These are phyloP conservation scores for Acyrthosiphon pisum DNA, from an alignment of 1,140 invertebrate species.

Conservation along the genomic window DNA sequence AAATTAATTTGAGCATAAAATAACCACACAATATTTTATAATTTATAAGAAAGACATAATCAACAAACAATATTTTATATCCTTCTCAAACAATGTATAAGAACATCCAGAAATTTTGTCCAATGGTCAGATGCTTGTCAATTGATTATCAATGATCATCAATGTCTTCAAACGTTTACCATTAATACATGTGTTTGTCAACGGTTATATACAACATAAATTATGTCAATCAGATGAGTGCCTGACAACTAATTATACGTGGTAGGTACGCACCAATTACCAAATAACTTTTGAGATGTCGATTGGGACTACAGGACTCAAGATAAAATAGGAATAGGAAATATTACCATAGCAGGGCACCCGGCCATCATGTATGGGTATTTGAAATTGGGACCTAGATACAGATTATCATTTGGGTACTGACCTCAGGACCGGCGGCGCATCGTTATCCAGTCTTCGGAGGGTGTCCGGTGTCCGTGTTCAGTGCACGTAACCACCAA, in stretches of 20 bases:
- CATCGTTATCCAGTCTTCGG: not conserved
- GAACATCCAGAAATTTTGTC: not conserved
- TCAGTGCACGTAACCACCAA: constrained; percentile 14
- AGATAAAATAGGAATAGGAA: not conserved
- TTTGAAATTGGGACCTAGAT: not conserved
- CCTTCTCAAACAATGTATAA: not conserved
- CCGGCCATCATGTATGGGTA: not conserved
- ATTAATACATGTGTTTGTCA: not conserved
- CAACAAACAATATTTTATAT: not conserved
- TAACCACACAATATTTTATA: not conserved
- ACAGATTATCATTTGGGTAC: not conserved
- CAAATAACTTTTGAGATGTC: not conserved
- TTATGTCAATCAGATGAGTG: not conserved
- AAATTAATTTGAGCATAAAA: not conserved
- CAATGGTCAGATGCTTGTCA: not conserved
- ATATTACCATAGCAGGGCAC: not conserved
- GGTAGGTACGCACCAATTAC: not conserved
- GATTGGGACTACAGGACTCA: not conserved
- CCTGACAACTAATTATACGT: not conserved
- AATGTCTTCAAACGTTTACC: not conserved
- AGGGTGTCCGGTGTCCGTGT: not conserved
- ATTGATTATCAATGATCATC: too few relatives aligned
- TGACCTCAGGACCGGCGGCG: constrained; percentile 10
- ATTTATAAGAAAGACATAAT: not conserved
- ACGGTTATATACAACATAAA: not conserved